phyloP scores from a whole-genome alignment of 1,140 invertebrate species.

The Drosophila guanche region DNA sequence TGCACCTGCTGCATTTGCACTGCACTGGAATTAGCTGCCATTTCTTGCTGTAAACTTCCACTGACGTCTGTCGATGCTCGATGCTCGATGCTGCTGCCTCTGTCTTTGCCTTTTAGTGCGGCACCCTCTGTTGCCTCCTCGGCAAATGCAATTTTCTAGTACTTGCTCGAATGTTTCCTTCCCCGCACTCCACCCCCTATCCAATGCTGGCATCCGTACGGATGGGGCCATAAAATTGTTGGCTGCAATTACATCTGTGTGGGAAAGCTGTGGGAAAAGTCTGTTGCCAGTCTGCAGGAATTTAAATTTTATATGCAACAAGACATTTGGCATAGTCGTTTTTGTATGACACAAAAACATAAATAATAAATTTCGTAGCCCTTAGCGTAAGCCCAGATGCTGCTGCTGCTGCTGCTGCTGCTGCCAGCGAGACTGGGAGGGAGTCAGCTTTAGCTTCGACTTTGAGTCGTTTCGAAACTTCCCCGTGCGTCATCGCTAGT shows the following conservation, averaged over 20 bases:
- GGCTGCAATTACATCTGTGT: constrained; percentile 75
- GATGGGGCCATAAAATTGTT: constrained; percentile 70
- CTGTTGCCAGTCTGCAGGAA: constrained; percentile 47
- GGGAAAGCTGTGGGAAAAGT: constrained; percentile 31
- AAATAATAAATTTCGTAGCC: constrained; percentile 62
- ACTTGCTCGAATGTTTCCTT: constrained; percentile 41
- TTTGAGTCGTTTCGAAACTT: constrained; percentile 40
- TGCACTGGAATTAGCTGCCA: constrained; percentile 60
- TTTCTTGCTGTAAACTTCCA: constrained; percentile 73
- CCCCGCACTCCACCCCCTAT: constrained; percentile 12
- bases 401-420: constrained; percentile 25
- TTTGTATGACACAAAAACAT: constrained; percentile 56
- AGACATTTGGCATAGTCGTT: constrained; percentile 69
- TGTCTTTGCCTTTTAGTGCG: constrained; percentile 67
- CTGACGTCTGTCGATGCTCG: constrained; percentile 35
- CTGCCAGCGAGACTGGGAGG: no score
- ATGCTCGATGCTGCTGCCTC: no score
- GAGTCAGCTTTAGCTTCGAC: background rate
- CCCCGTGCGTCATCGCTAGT: constrained; percentile 55
- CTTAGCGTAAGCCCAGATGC: constrained; percentile 39
- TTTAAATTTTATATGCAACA: constrained; percentile 78
- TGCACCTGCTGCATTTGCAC: constrained; percentile 61
- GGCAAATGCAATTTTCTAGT: constrained; percentile 78
- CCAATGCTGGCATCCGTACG: background rate
- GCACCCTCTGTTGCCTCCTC: constrained; percentile 65